A percentile compares a stretch with the other conserved stretches of the same genome.
Conservation (phyloP, 2,797 vertebrate genomes). For the Miichthys miiuy region DNA sequence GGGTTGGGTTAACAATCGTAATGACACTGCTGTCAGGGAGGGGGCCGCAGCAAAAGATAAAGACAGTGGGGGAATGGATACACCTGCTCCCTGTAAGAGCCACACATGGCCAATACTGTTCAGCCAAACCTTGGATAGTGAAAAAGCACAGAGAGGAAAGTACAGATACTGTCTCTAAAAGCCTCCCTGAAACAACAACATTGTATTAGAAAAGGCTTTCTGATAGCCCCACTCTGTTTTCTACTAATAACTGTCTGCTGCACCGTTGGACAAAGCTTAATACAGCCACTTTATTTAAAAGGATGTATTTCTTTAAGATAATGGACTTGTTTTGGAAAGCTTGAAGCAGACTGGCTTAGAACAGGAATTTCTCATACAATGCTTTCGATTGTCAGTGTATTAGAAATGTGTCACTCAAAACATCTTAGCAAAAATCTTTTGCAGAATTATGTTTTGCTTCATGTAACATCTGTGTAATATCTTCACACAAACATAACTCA, state of each 20-base stretch:
- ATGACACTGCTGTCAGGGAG: constrained; percentile 54
- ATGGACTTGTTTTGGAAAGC: constrained; percentile 8
- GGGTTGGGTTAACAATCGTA: constrained; percentile 63
- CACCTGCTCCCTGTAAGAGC: constrained; percentile 25
- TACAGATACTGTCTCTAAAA: constrained; percentile 21
- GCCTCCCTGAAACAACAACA: constrained; percentile 28
- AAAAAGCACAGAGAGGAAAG: background rate
- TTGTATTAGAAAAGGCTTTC: constrained; percentile 38
- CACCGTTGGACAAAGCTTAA: constrained; percentile 2
- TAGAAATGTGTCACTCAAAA: background rate
- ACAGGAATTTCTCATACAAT: background rate
- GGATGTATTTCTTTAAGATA: constrained; percentile 2
- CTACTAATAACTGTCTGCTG: constrained; percentile 29
- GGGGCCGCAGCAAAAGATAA: constrained; percentile 37
- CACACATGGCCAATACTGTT: constrained; percentile 4
- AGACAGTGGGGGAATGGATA: constrained; percentile 34
- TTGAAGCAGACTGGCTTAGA: constrained; percentile 3
- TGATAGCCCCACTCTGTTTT: constrained; percentile 19
- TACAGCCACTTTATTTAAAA: constrained; percentile 34
- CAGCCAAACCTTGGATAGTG: constrained; percentile 1
- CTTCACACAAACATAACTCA: background rate
- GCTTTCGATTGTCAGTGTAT: background rate
- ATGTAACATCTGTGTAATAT: background rate
- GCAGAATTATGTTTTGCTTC: background rate
- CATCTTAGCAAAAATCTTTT: background rate